Percentiles rank a stretch among this genome's conserved stretches.
These are phyloP conservation scores for Pomatostomus ruficeps DNA, from an alignment of 2,113 vertebrate species.

Conservation along the genomic window DNA sequence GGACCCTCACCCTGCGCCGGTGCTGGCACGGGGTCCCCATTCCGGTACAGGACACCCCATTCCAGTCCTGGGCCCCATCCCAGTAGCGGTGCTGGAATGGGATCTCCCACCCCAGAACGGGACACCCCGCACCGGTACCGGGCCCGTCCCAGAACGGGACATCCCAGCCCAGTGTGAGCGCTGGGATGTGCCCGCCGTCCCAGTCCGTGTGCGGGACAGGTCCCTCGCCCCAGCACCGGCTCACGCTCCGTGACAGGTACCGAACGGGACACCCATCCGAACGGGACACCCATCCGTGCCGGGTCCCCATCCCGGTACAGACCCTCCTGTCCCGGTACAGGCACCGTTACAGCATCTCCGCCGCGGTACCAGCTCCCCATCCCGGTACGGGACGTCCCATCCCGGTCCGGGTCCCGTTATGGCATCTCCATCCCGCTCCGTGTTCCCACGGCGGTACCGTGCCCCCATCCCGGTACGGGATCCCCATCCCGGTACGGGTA, in stretches of 20 bases:
- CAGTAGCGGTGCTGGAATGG: background rate
- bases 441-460: background rate
- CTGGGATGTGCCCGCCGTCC: background rate
- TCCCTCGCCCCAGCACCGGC: fast-evolving
- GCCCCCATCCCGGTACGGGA: background rate
- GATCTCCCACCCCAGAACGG: background rate
- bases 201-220: fast-evolving
- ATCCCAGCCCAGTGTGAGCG: fast-evolving
- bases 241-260: fast-evolving
- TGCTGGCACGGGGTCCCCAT: background rate
- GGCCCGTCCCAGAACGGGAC: background rate
- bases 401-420: background rate
- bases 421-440: background rate
- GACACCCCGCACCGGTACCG: fast-evolving
- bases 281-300: fast-evolving
- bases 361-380: background rate
- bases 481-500: background rate
- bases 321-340: background rate
- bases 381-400: background rate
- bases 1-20: background rate
- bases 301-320: background rate
- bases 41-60: background rate
- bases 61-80: background rate
- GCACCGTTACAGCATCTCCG: background rate
- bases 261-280: fast-evolving